phyloP scores from a whole-genome alignment of 2,797 vertebrate genomes.

The Schizopygopsis pylzovi region DNA sequence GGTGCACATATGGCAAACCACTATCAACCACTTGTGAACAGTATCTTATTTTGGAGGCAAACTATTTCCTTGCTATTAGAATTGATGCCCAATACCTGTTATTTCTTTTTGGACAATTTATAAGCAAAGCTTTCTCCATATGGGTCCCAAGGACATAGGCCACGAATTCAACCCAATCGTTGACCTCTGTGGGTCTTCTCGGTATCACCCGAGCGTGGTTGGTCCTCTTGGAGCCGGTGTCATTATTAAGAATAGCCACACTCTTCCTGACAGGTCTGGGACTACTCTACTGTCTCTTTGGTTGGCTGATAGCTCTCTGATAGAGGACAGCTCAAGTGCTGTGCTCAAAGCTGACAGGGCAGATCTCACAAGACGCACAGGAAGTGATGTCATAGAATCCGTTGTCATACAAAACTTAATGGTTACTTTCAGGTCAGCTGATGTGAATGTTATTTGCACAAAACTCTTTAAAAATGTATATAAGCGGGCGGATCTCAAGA shows the following conservation, averaged over 20 bases:
- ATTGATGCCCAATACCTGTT: neutral
- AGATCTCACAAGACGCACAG: neutral
- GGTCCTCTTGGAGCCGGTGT: neutral
- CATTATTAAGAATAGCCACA: conserved; percentile 51
- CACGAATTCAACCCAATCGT: conserved; percentile 21
- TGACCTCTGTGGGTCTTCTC: conserved; percentile 39
- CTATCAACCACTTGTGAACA: neutral
- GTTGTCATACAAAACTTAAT: neutral
- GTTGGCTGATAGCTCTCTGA: conserved; percentile 26
- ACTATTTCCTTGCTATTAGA: neutral
- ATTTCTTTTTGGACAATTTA: neutral
- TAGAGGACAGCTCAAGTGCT: conserved; percentile 34
- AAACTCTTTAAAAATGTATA: neutral
- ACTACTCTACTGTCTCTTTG: conserved; percentile 48
- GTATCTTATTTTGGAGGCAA: neutral
- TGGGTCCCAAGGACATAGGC: conserved; percentile 8
- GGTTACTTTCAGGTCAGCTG: conserved; percentile 13
- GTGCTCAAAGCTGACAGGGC: conserved; percentile 19
- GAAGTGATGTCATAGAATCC: conserved; percentile 24
- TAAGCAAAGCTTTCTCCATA: neutral
- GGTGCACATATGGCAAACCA: neutral
- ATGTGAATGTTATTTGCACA: neutral
- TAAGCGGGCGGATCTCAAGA: neutral
- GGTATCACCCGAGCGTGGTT: neutral
- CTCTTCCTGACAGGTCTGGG: conserved; percentile 50